Evolutionary conservation across 2,113 vertebrate genomes (phyloP).

Genomic region (Dipodomys stephensi): DNA sequence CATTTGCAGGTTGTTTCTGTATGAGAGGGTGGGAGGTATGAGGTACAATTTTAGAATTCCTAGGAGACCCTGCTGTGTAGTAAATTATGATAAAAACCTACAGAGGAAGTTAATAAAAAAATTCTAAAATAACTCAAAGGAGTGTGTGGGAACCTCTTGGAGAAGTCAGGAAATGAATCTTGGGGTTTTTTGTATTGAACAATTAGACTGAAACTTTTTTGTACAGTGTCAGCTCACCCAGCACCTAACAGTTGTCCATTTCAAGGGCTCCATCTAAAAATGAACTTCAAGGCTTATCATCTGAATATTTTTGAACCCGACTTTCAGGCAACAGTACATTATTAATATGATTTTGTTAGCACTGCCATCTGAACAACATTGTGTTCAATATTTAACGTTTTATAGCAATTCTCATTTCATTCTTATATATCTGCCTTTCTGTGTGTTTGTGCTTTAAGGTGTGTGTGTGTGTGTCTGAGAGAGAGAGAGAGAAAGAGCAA

Average conservation of each 20-base stretch:
- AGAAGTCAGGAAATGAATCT: slow-evolving; percentile 19
- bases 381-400: neutral
- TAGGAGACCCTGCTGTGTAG: neutral
- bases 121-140: neutral
- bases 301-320: neutral
- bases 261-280: slow-evolving; percentile 5
- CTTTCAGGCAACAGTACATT: neutral
- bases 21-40: fast-evolving
- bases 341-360: neutral
- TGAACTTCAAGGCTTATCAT: neutral
- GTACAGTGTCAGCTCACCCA: neutral
- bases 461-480: too few relatives aligned
- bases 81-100: neutral
- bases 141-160: neutral
- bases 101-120: neutral
- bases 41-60: slow-evolving; percentile 15
- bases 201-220: neutral
- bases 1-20: neutral
- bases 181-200: neutral
- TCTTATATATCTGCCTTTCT: neutral
- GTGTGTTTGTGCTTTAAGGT: neutral
- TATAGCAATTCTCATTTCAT: slow-evolving; percentile 5
- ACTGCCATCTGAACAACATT: neutral
- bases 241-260: neutral
- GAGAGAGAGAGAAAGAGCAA: neutral